phyloP scores from a whole-genome alignment of 2,888 invertebrate genomes.

The Disparrhopalites patrizii region DNA sequence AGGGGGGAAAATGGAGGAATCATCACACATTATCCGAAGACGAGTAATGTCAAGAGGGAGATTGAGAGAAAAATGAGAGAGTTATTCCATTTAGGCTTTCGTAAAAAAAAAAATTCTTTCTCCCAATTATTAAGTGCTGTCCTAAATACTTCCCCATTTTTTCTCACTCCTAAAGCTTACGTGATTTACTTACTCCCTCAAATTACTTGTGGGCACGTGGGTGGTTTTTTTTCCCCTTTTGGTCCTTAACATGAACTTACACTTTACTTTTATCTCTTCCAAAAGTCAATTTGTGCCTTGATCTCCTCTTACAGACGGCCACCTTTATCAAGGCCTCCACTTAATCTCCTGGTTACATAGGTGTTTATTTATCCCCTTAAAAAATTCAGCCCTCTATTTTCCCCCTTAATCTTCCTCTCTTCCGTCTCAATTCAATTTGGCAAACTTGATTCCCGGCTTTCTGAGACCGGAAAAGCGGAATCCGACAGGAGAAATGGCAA shows the following conservation, averaged over 20 bases:
- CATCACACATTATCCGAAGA: neutral
- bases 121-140: constrained; percentile 6
- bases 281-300: too few species aligned
- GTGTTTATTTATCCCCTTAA: too few species aligned
- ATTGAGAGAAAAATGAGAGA: neutral
- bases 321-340: too few species aligned
- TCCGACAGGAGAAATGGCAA: too few species aligned
- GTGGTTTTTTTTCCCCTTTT: neutral
- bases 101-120: neutral
- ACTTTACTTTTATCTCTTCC: too few species aligned
- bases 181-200: constrained; percentile 2
- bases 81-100: neutral
- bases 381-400: too few species aligned
- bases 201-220: constrained; percentile 5
- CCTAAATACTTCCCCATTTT: neutral
- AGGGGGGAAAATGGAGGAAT: constrained; percentile 6
- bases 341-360: too few species aligned
- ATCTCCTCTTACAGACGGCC: too few species aligned
- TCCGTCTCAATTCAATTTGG: too few species aligned
- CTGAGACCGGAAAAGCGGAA: too few species aligned
- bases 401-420: too few species aligned
- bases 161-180: neutral
- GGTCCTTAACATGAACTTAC: neutral
- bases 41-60: neutral
- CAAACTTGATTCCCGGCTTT: too few species aligned